These are phyloP conservation scores for Nymphicus hollandicus DNA, from an alignment of 2,113 vertebrate genomes.

Conservation along the genomic window DNA sequence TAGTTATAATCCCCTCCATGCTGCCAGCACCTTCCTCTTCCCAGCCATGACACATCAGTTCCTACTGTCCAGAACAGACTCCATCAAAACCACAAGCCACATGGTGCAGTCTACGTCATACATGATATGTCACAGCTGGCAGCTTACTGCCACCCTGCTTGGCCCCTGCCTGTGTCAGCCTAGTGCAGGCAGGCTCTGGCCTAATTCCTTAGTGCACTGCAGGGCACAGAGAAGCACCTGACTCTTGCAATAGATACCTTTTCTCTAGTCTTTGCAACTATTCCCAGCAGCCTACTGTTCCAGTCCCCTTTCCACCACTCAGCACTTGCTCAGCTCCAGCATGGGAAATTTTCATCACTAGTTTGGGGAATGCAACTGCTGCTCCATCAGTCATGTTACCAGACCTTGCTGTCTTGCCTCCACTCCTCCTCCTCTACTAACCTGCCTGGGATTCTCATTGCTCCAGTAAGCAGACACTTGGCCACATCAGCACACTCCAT, in stretches of 20 bases:
- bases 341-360: not conserved
- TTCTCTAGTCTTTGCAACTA: not conserved
- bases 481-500: not conserved
- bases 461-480: not conserved
- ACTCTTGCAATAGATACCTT: not conserved
- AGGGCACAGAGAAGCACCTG: fast-evolving
- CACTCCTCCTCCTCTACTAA: not conserved
- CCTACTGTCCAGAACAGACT: not conserved
- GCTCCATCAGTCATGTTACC: not conserved
- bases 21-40: not conserved
- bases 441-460: not conserved
- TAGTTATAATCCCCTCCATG: not conserved
- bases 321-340: not conserved
- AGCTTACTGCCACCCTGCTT: not conserved
- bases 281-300: not conserved
- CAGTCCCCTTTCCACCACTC: not conserved
- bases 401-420: not conserved
- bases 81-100: not conserved
- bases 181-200: not conserved
- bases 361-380: not conserved
- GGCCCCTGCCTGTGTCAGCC: not conserved
- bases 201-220: not conserved
- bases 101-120: not conserved
- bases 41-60: not conserved
- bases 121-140: not conserved